Conservation (phyloP, 2,797 vertebrate genomes). For the Morelia viridis region DNA sequence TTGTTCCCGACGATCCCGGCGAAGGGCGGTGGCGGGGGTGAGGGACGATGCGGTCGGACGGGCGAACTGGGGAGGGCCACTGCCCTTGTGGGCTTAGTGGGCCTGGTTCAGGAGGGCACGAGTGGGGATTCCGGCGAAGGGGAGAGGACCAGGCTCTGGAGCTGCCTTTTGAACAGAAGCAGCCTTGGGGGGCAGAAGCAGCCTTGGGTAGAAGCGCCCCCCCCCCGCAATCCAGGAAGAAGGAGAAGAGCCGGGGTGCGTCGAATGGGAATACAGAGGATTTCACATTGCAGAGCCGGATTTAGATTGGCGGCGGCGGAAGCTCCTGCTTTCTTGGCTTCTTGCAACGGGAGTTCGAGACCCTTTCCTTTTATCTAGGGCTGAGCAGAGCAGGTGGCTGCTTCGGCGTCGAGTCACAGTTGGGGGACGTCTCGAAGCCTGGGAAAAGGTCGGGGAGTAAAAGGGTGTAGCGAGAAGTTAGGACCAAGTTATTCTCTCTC, state of each 20-base stretch:
- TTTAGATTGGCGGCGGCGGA: constrained; percentile 21
- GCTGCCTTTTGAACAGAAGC: neutral
- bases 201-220: neutral
- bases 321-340: neutral
- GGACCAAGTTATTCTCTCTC: neutral
- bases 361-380: neutral
- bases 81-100: neutral
- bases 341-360: neutral
- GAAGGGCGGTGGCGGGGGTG: constrained; percentile 38
- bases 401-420: neutral
- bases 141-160: neutral
- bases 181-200: neutral
- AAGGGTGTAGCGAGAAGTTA: neutral
- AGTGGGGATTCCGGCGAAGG: neutral
- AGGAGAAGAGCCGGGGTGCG: neutral
- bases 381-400: constrained; percentile 15
- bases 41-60: neutral
- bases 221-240: neutral
- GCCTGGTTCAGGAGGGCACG: neutral
- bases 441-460: neutral
- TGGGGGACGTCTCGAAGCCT: neutral
- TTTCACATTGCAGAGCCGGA: neutral
- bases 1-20: constrained; percentile 67
- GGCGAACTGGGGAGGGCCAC: rapidly evolving
- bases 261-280: neutral